Base-by-base conservation (phyloP, 2,113 vertebrate species). In the Speoplatyrhinus poulsoni region DNA sequence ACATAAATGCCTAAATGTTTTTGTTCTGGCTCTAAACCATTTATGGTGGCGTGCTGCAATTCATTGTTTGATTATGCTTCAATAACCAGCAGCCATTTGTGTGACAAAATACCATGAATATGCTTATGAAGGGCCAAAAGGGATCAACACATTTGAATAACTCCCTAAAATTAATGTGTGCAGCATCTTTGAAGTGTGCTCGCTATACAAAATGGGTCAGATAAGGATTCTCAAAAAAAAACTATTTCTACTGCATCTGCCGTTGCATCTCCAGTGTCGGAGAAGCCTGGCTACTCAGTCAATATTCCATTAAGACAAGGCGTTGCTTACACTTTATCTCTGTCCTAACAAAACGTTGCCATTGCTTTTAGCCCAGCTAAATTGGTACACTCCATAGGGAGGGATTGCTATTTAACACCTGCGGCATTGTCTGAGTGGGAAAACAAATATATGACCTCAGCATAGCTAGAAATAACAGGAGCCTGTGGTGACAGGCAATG, bases 81-180 rank as follows among this genome's bases (percentile, higher is more conserved):
- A 62, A 71, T 84, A 77, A 83, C 89, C 82, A 74, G 69, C 67
- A 80, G 81, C 76, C 78, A 79, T 82, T 82, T 82, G 65, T 79
- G 80, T 79, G 76, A 84, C 74, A 85, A 83, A 88, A 90, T 76
- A 82, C 81, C 77, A 85, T 80, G 81, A 82, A 87, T 84, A 86
- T 87, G 80, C 80, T 85, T 82, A 89, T 87, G 78, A 82, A 85
- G 78, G 76, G 76, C 83, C 70, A 79, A 85, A 82, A 84, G 74
- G 81, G 67, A 89, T 79, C 69, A 72, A 82, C 74, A 59, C 5
- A 86, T 85, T 83, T 85, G 72, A 87, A 90, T 84, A 84, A 77
- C n/a, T 64, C 81, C 78, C 66, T 63, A 73, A 85, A 83, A 85
- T 48, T 60, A 83, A 86, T 78, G 68, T 73, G 79, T 83, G 70